Base-by-base conservation (phyloP, 1,140 invertebrate genomes). In the Drosophila busckii region DNA sequence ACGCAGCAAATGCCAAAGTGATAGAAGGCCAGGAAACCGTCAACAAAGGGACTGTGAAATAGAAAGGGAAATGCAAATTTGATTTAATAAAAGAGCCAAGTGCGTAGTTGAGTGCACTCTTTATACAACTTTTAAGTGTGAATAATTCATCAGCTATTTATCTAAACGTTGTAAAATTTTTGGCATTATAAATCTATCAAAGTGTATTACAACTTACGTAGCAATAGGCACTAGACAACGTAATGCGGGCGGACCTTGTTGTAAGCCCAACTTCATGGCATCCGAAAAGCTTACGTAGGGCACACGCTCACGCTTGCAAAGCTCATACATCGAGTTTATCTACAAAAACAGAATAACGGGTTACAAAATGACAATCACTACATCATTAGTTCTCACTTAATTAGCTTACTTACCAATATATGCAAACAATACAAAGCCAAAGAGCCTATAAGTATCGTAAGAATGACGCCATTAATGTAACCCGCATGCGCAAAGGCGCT, bases 1-100 rank as follows among this genome's bases (percentile, higher is more conserved):
- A 96, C 94, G 71, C 94, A 95, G 84, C 95, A 96, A 80, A 97
- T 96, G 23, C 95, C 95, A 48, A 96, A 90, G 87, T 97, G 95
- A 59, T 95, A 95, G 26, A 95, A 89, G n/a, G 94, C 92, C 42
- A 97, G 89, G 75, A 95, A 94, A 1, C 90, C 78, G 65, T 93
- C 92, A 4, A 93, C 90, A 25, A 91, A 87, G 9, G 88, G 70
- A 13, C 90, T 91, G 50, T 16, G 80, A 15, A 2, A 23, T 17
- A 2, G 4, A 20, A 35, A 42, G 8, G n/a, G n/a, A n/a, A n/a
- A 25, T 12, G 1, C 1, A 25, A 23, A 35, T 9, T 26, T 13
- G 8, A 12, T 44, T 25, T 67, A 67, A 67, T 15, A 31, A 2
- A n/a, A n/a, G n/a, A n/a, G n/a, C n/a, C n/a, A n/a, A n/a, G n/a